phyloP scores from a whole-genome alignment of 1,140 invertebrate species.

The Drosophila paulistorum region DNA sequence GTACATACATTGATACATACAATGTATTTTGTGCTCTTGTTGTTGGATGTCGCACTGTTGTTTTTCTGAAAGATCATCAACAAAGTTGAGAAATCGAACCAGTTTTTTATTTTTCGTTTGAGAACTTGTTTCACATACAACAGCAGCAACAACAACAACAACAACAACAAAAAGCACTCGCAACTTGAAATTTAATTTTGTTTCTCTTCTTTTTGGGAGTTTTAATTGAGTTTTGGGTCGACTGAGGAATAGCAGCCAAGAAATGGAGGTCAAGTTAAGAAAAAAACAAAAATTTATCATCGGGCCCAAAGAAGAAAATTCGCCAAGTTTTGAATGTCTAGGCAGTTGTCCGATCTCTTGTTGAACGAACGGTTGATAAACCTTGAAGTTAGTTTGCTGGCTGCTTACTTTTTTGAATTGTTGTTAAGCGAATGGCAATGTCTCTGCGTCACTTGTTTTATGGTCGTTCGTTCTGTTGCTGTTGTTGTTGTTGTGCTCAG shows the following conservation, averaged over 20 bases:
- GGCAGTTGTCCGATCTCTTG: constrained; percentile 25
- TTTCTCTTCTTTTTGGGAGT: constrained; percentile 34
- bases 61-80: constrained; percentile 30
- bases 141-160: too few species aligned
- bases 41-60: constrained; percentile 8
- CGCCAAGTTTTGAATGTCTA: constrained; percentile 22
- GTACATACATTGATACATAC: constrained; percentile 42
- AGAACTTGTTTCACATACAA: constrained; percentile 61
- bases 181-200: constrained; percentile 21
- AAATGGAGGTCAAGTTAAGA: constrained; percentile 67
- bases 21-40: constrained; percentile 26
- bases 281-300: constrained; percentile 34
- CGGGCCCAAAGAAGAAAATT: constrained; percentile 65
- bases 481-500: constrained; percentile 19
- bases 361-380: constrained; percentile 44
- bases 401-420: constrained; percentile 9
- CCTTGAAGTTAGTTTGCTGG: constrained; percentile 57
- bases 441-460: constrained; percentile 69
- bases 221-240: constrained; percentile 66
- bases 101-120: constrained; percentile 47
- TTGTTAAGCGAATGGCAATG: constrained; percentile 50
- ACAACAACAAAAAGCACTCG: too few species aligned
- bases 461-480: constrained; percentile 48
- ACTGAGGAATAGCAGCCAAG: constrained; percentile 30
- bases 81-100: constrained; percentile 63